phyloP scores from a whole-genome alignment of 2,888 invertebrate genomes.

The Stenotaenia linearis region DNA sequence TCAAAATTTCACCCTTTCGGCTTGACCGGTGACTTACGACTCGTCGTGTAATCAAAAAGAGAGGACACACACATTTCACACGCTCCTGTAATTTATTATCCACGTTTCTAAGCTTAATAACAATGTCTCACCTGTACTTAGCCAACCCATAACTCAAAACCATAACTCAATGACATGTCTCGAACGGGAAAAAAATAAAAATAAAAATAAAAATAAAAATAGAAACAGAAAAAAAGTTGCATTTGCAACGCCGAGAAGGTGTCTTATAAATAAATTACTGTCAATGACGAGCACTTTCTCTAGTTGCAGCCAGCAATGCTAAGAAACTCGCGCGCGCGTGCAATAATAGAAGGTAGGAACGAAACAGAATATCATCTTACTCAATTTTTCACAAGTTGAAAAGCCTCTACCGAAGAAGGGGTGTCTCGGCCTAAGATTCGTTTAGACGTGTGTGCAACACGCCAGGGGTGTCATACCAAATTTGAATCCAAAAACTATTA shows the following conservation, averaged over 20 bases:
- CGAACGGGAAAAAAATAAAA: background rate
- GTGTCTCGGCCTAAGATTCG: slow-evolving; percentile 27
- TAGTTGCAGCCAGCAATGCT: background rate
- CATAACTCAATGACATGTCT: slow-evolving; percentile 7
- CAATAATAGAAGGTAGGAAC: background rate
- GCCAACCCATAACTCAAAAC: slow-evolving; percentile 19
- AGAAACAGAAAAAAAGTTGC: background rate
- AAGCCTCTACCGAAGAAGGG: slow-evolving; percentile 18
- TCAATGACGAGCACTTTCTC: slow-evolving; percentile 24
- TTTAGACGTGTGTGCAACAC: slow-evolving; percentile 2
- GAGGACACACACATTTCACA: slow-evolving; percentile 10
- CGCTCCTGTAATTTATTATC: slow-evolving; percentile 10
- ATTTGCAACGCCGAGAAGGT: slow-evolving; percentile 3
- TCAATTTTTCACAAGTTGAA: slow-evolving; percentile 23
- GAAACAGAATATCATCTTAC: slow-evolving; percentile 24
- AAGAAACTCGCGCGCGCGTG: slow-evolving; percentile 19
- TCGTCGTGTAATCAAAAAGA: background rate
- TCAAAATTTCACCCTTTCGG: background rate
- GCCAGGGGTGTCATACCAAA: slow-evolving; percentile 30
- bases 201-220: background rate
- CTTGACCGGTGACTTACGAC: slow-evolving; percentile 12
- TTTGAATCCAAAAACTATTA: slow-evolving; percentile 33
- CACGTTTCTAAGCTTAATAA: slow-evolving; percentile 2
- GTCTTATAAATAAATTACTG: slow-evolving; percentile 20
- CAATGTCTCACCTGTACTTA: slow-evolving; percentile 26